Conservation (phyloP, 1,140 invertebrate genomes). For the Acromyrmex echinatior region DNA sequence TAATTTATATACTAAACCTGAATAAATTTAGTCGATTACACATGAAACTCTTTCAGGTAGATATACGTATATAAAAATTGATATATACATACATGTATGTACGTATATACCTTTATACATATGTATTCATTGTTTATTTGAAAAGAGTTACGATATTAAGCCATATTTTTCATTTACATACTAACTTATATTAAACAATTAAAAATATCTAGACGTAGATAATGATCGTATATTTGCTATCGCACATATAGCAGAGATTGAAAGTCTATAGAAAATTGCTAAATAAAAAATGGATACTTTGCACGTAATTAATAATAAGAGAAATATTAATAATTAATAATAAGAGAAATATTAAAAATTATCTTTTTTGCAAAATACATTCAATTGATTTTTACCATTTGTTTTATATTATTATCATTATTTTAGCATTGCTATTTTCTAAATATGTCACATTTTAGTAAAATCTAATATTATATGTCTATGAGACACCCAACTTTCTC, state of each 20-base stretch:
- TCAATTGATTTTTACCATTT: neutral
- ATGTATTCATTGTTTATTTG: too few relatives aligned
- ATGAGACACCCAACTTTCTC: conserved; percentile 72
- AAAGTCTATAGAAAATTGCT: neutral
- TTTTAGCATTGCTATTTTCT: neutral
- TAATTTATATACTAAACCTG: conserved; percentile 37
- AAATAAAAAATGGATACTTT: neutral
- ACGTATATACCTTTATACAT: too few relatives aligned
- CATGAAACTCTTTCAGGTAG: neutral
- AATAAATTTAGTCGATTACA: neutral
- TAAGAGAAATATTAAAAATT: neutral
- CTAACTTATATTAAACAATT: conserved; percentile 10
- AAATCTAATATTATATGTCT: neutral
- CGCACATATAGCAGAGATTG: neutral
- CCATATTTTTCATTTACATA: neutral
- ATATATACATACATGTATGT: neutral
- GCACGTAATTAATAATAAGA: neutral
- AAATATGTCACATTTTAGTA: neutral
- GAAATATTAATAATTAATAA: neutral
- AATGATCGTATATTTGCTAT: neutral
- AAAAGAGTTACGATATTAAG: neutral
- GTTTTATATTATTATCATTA: neutral
- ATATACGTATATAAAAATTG: neutral
- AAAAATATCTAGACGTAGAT: neutral
- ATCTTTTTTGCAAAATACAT: conserved; percentile 7